Percentiles rank a stretch among this genome's conserved stretches.
Evolutionary conservation across 37 sponge, comb jelly and placozoan species (phyloP).

Genomic region (Halichondria panicea): DNA sequence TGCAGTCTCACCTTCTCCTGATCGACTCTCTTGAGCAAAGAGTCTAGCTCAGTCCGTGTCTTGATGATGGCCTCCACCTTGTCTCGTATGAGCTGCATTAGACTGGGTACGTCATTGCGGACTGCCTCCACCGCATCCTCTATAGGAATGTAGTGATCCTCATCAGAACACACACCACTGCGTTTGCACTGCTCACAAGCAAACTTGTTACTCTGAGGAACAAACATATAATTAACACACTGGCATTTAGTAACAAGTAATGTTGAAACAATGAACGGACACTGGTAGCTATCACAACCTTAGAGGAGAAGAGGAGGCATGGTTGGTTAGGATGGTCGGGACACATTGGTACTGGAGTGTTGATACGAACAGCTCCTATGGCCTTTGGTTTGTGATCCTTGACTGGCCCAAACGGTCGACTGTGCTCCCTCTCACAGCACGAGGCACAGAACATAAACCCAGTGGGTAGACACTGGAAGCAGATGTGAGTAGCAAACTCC

Average conservation of each 20-base stretch:
- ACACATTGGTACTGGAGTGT: conserved; percentile 46
- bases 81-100: conserved; percentile 23
- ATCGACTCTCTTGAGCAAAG: conserved; percentile 16
- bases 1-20: conserved; percentile 21
- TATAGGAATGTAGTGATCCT: conserved; percentile 36
- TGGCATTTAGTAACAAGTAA: not conserved
- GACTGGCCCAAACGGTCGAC: conserved; percentile 38
- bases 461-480: conserved; percentile 57
- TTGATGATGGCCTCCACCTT: conserved; percentile 32
- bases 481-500: conserved; percentile 32
- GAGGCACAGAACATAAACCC: conserved; percentile 51
- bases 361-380: conserved; percentile 11
- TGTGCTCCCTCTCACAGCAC: conserved; percentile 47
- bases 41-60: conserved; percentile 37
- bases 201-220: conserved; percentile 31
- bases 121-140: conserved; percentile 32
- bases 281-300: not conserved
- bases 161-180: not conserved
- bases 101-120: conserved; percentile 32
- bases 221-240: not conserved
- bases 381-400: conserved; percentile 39
- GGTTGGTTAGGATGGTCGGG: conserved; percentile 19
- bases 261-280: not conserved
- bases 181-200: conserved; percentile 51
- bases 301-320: conserved; percentile 52